These are phyloP conservation scores for Trididemnum clinides DNA, from an alignment of 23 tunicate species.

Conservation along the genomic window DNA sequence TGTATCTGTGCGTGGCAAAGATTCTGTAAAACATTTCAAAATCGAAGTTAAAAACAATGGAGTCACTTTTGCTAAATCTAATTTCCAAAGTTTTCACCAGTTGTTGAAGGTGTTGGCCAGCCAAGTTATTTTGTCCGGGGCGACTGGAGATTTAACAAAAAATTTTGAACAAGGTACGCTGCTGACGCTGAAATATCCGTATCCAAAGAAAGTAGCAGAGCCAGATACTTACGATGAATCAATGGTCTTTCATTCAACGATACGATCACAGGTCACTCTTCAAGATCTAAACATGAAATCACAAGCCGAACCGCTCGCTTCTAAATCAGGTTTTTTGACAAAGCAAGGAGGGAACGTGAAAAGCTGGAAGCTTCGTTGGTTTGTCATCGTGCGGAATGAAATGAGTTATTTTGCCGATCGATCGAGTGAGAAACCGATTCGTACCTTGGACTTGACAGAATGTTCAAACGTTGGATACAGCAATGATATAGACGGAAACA, in stretches of 20 bases:
- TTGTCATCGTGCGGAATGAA: constrained; percentile 38
- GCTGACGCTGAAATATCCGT: constrained; percentile 51
- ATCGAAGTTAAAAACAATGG: constrained; percentile 37
- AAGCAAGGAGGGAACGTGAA: constrained; percentile 72
- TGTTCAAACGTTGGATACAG: constrained; percentile 21
- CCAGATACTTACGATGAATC: constrained; percentile 54
- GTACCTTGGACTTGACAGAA: constrained; percentile 63
- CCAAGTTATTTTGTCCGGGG: constrained; percentile 68
- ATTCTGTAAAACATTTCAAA: constrained; percentile 83
- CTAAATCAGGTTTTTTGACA: constrained; percentile 71
- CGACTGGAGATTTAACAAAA: constrained; percentile 51
- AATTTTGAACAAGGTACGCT: constrained; percentile 77
- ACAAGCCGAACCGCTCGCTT: constrained; percentile 62
- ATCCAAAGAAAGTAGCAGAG: constrained; percentile 46
- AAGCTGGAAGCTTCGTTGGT: constrained; percentile 59
- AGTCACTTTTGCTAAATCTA: constrained; percentile 49
- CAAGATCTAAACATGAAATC: constrained; percentile 31
- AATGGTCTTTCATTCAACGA: constrained; percentile 76
- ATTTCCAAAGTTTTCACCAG: constrained; percentile 52
- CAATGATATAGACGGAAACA: constrained; percentile 48
- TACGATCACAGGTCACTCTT: constrained; percentile 39
- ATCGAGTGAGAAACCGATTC: constrained; percentile 55
- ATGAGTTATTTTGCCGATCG: constrained; percentile 58
- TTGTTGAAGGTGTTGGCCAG: constrained; percentile 64
- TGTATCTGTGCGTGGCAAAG: constrained; percentile 61